phyloP scores from a whole-genome alignment of 2,888 invertebrate genomes.

The Gortyna flavago region DNA sequence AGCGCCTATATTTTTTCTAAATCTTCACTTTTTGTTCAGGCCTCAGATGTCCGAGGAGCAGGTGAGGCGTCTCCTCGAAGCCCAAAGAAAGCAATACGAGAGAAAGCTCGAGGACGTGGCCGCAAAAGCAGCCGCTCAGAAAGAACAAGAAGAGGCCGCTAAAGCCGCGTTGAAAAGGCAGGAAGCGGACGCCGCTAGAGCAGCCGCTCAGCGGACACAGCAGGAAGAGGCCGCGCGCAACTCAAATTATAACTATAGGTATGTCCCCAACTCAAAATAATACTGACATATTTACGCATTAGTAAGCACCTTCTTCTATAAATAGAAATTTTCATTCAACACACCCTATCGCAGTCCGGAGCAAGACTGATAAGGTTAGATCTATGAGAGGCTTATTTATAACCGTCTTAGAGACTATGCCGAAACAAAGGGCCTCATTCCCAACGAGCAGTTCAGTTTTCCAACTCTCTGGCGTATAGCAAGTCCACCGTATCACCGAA shows the following conservation, averaged over 20 bases:
- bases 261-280: background rate
- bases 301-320: background rate
- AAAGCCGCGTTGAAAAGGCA: too few species aligned
- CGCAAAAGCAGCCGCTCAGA: constrained; percentile 16
- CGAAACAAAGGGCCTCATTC: too few species aligned
- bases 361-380: too few species aligned
- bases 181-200: constrained; percentile 36
- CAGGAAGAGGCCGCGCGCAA: constrained; percentile 3
- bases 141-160: too few species aligned
- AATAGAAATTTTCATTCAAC: background rate
- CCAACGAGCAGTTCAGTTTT: too few species aligned
- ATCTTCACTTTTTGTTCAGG: constrained; percentile 25
- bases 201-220: constrained; percentile 3
- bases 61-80: constrained; percentile 43
- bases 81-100: constrained; percentile 54
- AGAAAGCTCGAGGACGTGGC: constrained; percentile 48
- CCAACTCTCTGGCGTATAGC: too few species aligned
- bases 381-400: too few species aligned
- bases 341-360: background rate
- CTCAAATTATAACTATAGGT: background rate
- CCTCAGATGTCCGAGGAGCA: constrained; percentile 38
- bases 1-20: background rate
- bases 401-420: too few species aligned
- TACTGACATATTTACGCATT: background rate
- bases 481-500: too few species aligned